Evolutionary conservation across 2,888 invertebrate species (phyloP).

Genomic region (Gibbula magus): DNA sequence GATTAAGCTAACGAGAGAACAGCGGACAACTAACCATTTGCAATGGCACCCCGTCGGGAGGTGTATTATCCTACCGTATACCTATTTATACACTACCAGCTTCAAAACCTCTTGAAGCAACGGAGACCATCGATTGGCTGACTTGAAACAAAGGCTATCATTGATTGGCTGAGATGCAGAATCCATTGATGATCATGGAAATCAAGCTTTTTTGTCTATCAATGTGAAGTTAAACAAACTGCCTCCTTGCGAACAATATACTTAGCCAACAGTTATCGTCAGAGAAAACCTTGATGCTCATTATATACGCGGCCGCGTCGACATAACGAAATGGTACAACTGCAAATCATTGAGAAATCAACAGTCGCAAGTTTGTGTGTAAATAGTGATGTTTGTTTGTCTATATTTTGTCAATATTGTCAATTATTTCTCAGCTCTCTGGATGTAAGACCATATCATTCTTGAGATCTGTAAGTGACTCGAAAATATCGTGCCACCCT

Average conservation of each 20-base stretch:
- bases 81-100: not conserved
- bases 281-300: not conserved
- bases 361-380: not conserved
- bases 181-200: not conserved
- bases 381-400: not conserved
- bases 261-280: not conserved
- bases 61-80: not conserved
- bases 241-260: not conserved
- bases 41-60: not conserved
- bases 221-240: conserved; percentile 2
- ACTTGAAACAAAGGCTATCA: not conserved
- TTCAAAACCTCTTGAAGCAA: conserved; percentile 1
- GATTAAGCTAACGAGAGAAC: not conserved
- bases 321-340: not conserved
- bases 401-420: conserved; percentile 12
- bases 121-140: not conserved
- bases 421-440: not conserved
- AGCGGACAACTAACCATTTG: not conserved
- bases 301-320: not conserved
- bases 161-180: not conserved
- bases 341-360: not conserved
- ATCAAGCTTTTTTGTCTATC: not conserved
- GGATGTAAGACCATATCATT: not conserved
- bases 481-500: too few species aligned
- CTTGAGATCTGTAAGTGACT: too few species aligned